Evolutionary conservation across 1,140 invertebrate species (phyloP).

Genomic region (Pissodes strobi): DNA sequence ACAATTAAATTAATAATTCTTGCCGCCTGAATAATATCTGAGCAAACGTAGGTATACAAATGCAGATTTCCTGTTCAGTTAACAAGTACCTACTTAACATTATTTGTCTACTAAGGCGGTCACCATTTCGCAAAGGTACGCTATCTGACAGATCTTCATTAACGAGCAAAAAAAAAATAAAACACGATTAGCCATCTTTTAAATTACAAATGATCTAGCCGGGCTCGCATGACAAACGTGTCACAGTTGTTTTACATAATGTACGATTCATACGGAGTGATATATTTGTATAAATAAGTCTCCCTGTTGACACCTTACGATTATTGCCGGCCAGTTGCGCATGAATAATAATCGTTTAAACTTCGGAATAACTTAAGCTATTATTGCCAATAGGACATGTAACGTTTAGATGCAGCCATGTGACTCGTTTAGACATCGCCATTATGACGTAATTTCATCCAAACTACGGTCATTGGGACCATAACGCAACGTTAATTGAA

Average conservation of each 20-base stretch:
- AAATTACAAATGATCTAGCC: slow-evolving; percentile 15
- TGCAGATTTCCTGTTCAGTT: slow-evolving; percentile 25
- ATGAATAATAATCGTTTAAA: slow-evolving; percentile 12
- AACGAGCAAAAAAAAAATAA: slow-evolving; percentile 2
- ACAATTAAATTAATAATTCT: slow-evolving; percentile 16
- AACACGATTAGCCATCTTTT: slow-evolving; percentile 10
- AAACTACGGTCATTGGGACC: too few relatives aligned
- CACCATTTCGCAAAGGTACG: slow-evolving; percentile 17
- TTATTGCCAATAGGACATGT: too few relatives aligned
- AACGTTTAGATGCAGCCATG: too few relatives aligned
- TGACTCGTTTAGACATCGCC: too few relatives aligned
- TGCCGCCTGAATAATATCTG: slow-evolving; percentile 8
- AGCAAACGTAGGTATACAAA: slow-evolving; percentile 18
- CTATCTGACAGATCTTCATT: slow-evolving; percentile 25
- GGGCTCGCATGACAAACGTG: slow-evolving; percentile 9
- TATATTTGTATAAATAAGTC: slow-evolving; percentile 21
- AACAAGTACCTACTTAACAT: slow-evolving; percentile 18
- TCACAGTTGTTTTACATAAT: slow-evolving; percentile 17
- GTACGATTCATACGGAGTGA: slow-evolving; percentile 8
- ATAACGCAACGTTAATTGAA: too few relatives aligned
- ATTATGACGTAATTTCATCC: too few relatives aligned
- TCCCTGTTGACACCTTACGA: too few relatives aligned
- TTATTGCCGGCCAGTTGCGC: slow-evolving; percentile 5
- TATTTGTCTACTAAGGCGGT: slow-evolving; percentile 23
- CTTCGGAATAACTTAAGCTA: not conserved